phyloP scores from a whole-genome alignment of 2,888 invertebrate species.

The Sussaba pulchella region DNA sequence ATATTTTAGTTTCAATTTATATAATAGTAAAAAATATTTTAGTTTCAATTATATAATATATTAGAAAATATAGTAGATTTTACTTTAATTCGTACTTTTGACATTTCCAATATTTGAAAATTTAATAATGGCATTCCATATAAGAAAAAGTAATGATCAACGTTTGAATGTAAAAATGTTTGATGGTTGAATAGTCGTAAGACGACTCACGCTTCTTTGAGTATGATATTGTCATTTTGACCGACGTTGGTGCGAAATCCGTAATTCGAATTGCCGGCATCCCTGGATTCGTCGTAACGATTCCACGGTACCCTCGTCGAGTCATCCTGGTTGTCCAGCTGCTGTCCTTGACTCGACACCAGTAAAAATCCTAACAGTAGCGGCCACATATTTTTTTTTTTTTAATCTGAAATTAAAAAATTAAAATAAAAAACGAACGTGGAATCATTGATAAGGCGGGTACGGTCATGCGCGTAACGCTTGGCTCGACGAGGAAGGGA shows the following conservation, averaged over 20 bases:
- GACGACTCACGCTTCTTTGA: slow-evolving; percentile 80
- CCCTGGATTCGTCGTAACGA: slow-evolving; percentile 72
- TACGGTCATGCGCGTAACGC: slow-evolving; percentile 25
- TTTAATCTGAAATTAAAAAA: too few relatives aligned
- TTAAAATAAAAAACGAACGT: too few relatives aligned
- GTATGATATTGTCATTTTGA: slow-evolving; percentile 75
- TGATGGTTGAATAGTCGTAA: not conserved
- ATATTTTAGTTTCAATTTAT: too few relatives aligned
- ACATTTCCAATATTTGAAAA: too few relatives aligned
- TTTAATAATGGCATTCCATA: too few relatives aligned
- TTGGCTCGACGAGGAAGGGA: not conserved
- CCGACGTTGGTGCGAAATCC: slow-evolving; percentile 61
- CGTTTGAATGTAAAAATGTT: too few relatives aligned
- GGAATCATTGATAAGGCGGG: slow-evolving; percentile 2
- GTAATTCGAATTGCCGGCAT: slow-evolving; percentile 51
- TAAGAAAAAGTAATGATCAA: too few relatives aligned
- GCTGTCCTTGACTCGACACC: slow-evolving; percentile 70
- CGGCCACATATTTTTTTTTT: slow-evolving; percentile 73
- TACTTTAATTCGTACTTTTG: too few relatives aligned
- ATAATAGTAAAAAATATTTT: too few relatives aligned
- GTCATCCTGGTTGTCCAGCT: slow-evolving; percentile 70
- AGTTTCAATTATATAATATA: too few relatives aligned
- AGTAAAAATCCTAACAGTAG: slow-evolving; percentile 73
- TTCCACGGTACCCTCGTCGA: slow-evolving; percentile 74
- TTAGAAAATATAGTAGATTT: too few relatives aligned